Percentiles rank a stretch among this genome's conserved stretches.
Evolutionary conservation across 2,888 invertebrate species (phyloP).

Genomic region (Eupithecia exiguata): DNA sequence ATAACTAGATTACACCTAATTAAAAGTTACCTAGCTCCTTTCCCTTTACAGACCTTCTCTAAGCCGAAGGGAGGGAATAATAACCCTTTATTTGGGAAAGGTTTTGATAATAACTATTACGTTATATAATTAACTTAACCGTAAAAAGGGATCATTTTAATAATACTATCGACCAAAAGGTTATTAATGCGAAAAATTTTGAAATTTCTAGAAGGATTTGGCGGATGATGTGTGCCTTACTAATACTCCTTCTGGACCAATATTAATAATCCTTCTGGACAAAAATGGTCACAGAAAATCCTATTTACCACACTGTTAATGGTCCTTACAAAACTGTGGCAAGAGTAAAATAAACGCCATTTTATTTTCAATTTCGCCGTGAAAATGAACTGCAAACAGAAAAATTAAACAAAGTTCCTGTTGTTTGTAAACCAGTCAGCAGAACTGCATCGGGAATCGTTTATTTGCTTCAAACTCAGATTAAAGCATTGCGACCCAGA

Average conservation of each 20-base stretch:
- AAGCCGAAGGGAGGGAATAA: background rate
- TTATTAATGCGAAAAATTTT: background rate
- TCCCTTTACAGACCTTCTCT: background rate
- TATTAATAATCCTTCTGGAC: too few species aligned
- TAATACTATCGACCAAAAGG: background rate
- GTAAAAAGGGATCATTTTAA: background rate
- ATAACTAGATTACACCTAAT: background rate
- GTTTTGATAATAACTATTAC: background rate
- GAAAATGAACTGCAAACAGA: constrained; percentile 24
- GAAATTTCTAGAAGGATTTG: too few species aligned
- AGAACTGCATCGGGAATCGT: constrained; percentile 24
- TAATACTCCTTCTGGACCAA: too few species aligned
- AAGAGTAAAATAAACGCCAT: background rate
- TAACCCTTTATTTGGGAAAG: background rate
- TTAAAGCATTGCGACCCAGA: constrained; percentile 25
- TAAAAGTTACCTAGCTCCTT: constrained; percentile 10
- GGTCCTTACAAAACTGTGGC: background rate
- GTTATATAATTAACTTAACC: background rate
- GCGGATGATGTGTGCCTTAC: too few species aligned
- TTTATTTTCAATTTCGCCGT: background rate
- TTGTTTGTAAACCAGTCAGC: constrained; percentile 23
- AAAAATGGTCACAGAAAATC: background rate
- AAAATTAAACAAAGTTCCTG: constrained; percentile 24
- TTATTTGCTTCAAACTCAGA: constrained; percentile 27
- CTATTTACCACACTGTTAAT: background rate